Percentiles rank a stretch among this genome's conserved stretches.
Evolutionary conservation across 2,113 vertebrate genomes (phyloP).

Genomic region (Actinemys pallida): DNA sequence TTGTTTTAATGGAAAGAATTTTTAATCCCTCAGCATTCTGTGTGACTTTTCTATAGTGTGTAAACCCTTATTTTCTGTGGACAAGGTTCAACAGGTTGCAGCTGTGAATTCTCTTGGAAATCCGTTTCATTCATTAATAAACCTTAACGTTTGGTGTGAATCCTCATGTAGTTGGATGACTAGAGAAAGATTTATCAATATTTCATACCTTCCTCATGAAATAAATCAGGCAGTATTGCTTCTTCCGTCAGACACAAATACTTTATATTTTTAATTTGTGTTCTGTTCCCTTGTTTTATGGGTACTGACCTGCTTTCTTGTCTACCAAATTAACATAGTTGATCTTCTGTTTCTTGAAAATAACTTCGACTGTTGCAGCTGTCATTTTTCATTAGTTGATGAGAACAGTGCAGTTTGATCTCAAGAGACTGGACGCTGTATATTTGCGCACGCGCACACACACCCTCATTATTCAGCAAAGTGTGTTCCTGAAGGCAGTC

Average conservation of each 20-base stretch:
- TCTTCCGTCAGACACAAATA: rapidly evolving
- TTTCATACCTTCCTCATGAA: constrained; percentile 31
- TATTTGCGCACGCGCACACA: not conserved
- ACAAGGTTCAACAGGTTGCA: constrained; percentile 30
- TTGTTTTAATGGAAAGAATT: constrained; percentile 50
- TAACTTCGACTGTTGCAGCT: not conserved
- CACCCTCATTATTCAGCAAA: not conserved
- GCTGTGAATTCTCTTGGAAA: constrained; percentile 7
- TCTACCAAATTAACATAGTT: not conserved
- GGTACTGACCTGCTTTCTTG: not conserved
- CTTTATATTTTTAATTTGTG: not conserved
- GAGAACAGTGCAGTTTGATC: not conserved
- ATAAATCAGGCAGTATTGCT: not conserved
- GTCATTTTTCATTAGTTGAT: rapidly evolving
- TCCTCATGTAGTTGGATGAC: not conserved
- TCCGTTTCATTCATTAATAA: constrained; percentile 55
- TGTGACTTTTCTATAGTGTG: constrained; percentile 18
- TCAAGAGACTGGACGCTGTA: rapidly evolving
- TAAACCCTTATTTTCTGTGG: constrained; percentile 45
- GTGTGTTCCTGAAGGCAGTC: not conserved
- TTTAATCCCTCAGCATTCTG: constrained; percentile 51
- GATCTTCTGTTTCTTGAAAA: not conserved
- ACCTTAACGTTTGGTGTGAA: not conserved
- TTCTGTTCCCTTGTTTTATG: not conserved
- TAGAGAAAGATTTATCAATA: not conserved